Evolutionary conservation across 2,797 vertebrate species (phyloP).

Genomic region (Lagorchestes hirsutus): DNA sequence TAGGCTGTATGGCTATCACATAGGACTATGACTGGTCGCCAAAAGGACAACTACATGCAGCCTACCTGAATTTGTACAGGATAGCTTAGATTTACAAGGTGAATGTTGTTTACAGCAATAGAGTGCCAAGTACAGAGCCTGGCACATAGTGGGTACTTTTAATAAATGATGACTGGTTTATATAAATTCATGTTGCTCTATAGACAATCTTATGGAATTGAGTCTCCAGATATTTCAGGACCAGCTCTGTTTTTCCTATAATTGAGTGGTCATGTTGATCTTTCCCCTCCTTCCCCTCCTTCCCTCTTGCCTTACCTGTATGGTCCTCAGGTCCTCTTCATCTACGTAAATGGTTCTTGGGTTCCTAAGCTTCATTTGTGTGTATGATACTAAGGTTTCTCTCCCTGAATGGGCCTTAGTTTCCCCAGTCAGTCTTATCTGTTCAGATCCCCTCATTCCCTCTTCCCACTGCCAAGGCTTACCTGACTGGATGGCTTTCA

Average conservation of each 20-base stretch:
- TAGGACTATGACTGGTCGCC: not conserved
- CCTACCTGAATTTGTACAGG: not conserved
- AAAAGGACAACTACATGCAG: not conserved
- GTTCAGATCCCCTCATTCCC: not conserved
- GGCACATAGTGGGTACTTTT: not conserved
- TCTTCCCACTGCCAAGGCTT: slow-evolving; percentile 42
- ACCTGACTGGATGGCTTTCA: slow-evolving; percentile 83
- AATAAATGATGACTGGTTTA: not conserved
- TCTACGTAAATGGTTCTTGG: not conserved
- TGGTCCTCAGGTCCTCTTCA: not conserved
- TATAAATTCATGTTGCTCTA: not conserved
- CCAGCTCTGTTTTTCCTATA: not conserved
- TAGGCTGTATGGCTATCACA: not conserved
- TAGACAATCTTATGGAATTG: not conserved
- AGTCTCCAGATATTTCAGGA: not conserved
- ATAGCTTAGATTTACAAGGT: not conserved
- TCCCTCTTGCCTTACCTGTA: not conserved
- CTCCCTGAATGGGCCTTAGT: not conserved
- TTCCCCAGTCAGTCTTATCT: not conserved
- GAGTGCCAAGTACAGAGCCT: not conserved
- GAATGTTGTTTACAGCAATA: not conserved
- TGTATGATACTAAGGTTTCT: not conserved
- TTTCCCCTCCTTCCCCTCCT: not conserved
- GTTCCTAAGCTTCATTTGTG: not conserved
- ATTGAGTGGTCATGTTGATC: not conserved